Percentiles rank a stretch among this genome's conserved stretches.
These are phyloP conservation scores for Tinea trinotella DNA, from an alignment of 2,888 invertebrate species.

Conservation along the genomic window DNA sequence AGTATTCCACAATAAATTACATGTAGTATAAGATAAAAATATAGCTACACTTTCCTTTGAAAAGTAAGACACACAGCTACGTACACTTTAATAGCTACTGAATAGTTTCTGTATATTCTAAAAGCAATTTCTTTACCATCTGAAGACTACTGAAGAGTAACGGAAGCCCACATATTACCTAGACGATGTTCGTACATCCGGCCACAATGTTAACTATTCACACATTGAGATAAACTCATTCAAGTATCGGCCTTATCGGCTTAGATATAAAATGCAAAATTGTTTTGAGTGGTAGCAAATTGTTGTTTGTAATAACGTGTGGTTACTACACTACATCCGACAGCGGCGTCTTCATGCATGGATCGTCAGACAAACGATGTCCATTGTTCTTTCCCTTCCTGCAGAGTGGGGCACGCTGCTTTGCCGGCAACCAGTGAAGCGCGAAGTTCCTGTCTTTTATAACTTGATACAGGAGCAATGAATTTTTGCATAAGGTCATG, in stretches of 20 bases:
- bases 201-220: not conserved
- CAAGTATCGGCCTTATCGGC: not conserved
- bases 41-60: not conserved
- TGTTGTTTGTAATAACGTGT: not conserved
- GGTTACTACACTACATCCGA: conserved; percentile 5
- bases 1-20: too few relatives aligned
- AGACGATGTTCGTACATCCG: conserved; percentile 6
- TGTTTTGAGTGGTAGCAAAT: not conserved
- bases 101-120: not conserved
- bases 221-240: not conserved
- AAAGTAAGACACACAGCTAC: not conserved
- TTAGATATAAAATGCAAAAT: not conserved
- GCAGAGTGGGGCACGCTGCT: conserved; percentile 7
- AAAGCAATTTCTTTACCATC: conserved; percentile 11
- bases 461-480: conserved; percentile 2
- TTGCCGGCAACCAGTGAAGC: conserved; percentile 12
- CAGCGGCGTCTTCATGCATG: conserved; percentile 17
- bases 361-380: conserved; percentile 17
- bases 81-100: not conserved
- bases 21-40: too few relatives aligned
- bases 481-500: not conserved
- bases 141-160: conserved; percentile 15
- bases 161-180: conserved; percentile 14
- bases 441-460: conserved; percentile 6
- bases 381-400: conserved; percentile 15